phyloP scores from a whole-genome alignment of 1,140 invertebrate species.

The Phortica variegata region DNA sequence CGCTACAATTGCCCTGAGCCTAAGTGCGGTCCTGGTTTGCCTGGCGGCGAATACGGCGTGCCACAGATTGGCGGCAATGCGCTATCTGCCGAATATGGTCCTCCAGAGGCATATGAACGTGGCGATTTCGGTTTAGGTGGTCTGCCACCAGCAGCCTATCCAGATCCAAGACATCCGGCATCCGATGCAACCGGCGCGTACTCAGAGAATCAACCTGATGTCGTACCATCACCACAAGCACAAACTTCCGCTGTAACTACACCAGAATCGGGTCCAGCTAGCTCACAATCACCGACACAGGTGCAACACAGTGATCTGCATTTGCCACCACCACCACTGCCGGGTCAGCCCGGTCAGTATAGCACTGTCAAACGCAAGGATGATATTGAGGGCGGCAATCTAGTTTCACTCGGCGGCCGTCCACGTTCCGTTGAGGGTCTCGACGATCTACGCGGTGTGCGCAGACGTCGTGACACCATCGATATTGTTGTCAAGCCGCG shows the following conservation, averaged over 20 bases:
- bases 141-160: conserved; percentile 74
- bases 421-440: conserved; percentile 76
- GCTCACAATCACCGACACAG: conserved; percentile 66
- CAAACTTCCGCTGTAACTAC: conserved; percentile 63
- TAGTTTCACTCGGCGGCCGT: conserved; percentile 77
- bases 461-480: conserved; percentile 64
- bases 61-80: conserved; percentile 64
- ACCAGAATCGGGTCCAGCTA: conserved; percentile 59
- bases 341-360: conserved; percentile 71
- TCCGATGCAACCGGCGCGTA: conserved; percentile 73
- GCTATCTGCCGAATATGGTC: conserved; percentile 67
- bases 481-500: conserved; percentile 66
- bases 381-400: conserved; percentile 74
- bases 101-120: conserved; percentile 63
- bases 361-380: conserved; percentile 80
- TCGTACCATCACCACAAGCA: conserved; percentile 75
- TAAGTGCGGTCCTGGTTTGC: conserved; percentile 71
- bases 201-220: conserved; percentile 76
- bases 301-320: conserved; percentile 62
- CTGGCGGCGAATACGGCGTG: conserved; percentile 68
- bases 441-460: conserved; percentile 69
- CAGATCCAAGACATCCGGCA: conserved; percentile 80
- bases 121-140: conserved; percentile 76
- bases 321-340: conserved; percentile 76
- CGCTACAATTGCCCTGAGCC: conserved; percentile 90